A percentile compares a stretch with the other conserved stretches of the same genome.
Conservation (phyloP, 2,797 vertebrate genomes). For the Rhynchotus rufescens region DNA sequence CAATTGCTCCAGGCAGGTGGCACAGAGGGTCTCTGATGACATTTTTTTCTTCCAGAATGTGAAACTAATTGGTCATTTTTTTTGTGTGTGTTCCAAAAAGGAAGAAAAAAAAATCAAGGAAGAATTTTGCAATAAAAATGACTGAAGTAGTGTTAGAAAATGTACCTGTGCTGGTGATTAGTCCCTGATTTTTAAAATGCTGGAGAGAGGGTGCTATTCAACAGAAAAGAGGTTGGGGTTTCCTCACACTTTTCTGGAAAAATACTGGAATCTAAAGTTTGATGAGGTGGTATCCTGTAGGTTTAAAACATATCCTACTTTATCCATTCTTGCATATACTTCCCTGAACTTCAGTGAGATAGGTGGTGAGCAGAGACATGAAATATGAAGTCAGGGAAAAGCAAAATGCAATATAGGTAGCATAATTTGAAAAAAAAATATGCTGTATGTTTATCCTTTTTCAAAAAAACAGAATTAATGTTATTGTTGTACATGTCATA, state of each 20-base stretch:
- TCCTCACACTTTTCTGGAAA: background rate
- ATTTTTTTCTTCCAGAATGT: background rate
- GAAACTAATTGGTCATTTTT: constrained; percentile 41
- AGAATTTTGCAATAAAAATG: constrained; percentile 7
- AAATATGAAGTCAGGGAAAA: background rate
- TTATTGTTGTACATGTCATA: background rate
- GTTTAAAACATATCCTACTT: background rate
- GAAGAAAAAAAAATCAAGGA: background rate
- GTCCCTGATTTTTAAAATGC: background rate
- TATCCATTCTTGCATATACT: background rate
- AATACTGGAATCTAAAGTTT: background rate
- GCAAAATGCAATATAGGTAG: background rate
- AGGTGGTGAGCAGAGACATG: background rate
- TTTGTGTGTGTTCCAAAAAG: background rate
- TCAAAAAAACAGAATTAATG: background rate
- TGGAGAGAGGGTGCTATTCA: background rate
- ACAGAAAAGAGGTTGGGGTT: background rate
- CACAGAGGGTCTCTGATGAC: background rate
- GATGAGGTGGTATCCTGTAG: background rate
- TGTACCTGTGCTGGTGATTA: background rate
- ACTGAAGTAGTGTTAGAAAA: constrained; percentile 8
- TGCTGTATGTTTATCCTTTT: background rate
- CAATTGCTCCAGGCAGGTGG: constrained; percentile 31
- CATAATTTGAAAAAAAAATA: background rate
- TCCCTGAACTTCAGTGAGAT: background rate